Percentiles rank a stretch among this genome's conserved stretches.
These are phyloP conservation scores for Muricea muricata DNA, from an alignment of 92 coral and sea anemone genomes.

Conservation along the genomic window DNA sequence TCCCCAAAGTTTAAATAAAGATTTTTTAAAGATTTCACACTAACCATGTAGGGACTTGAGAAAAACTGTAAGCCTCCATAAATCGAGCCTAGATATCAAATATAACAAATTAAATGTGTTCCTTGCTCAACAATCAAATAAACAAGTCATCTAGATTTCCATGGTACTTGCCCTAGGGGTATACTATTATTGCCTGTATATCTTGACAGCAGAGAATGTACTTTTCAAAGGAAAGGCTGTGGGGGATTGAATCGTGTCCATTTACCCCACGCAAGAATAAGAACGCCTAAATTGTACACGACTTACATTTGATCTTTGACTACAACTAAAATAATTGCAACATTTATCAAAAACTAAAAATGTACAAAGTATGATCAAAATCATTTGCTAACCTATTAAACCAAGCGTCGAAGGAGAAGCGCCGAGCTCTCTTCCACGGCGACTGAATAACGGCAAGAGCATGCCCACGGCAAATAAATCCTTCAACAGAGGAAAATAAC, in stretches of 20 bases:
- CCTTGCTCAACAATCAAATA: too few relatives aligned
- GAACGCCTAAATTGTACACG: too few relatives aligned
- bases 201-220: too few relatives aligned
- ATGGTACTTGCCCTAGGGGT: too few relatives aligned
- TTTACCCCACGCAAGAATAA: too few relatives aligned
- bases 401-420: conserved; percentile 91
- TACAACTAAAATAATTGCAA: not conserved
- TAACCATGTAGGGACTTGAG: conserved; percentile 88
- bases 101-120: not conserved
- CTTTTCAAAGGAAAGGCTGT: too few relatives aligned
- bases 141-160: not conserved
- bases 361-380: not conserved
- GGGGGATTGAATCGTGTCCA: too few relatives aligned
- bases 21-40: not conserved
- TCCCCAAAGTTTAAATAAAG: too few relatives aligned
- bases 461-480: conserved; percentile 89
- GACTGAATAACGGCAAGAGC: conserved; percentile 79
- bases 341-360: not conserved
- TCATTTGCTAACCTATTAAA: conserved; percentile 72
- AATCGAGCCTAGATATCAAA: conserved; percentile 70
- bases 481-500: conserved; percentile 34
- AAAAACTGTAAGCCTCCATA: conserved; percentile 93
- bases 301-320: too few relatives aligned
- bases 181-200: too few relatives aligned
- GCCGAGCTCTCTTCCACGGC: conserved; percentile 90